Conservation (phyloP, 2,797 vertebrate genomes). For the Natrix natrix region DNA sequence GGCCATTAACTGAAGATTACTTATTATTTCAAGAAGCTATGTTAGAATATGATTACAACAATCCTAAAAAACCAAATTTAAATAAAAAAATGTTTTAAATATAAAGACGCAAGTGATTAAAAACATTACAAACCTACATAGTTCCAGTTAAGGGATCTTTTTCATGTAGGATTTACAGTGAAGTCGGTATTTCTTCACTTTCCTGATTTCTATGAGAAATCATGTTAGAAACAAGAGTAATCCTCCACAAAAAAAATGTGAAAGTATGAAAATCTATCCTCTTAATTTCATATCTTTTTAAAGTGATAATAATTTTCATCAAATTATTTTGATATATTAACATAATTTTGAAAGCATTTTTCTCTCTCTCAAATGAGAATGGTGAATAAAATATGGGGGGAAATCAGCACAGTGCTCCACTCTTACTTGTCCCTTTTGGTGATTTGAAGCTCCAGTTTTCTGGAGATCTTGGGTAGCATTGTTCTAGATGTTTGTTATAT, state of each 20-base stretch:
- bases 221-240: neutral
- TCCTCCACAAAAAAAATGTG: neutral
- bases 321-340: neutral
- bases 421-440: slow-evolving; percentile 54
- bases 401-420: neutral
- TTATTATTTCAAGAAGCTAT: neutral
- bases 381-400: neutral
- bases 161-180: neutral
- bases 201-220: neutral
- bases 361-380: neutral
- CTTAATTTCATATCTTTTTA: neutral
- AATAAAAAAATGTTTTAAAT: neutral
- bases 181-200: neutral
- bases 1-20: neutral
- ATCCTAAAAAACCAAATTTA: neutral
- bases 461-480: slow-evolving; percentile 63
- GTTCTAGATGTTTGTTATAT: slow-evolving; percentile 69
- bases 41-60: neutral
- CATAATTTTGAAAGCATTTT: neutral
- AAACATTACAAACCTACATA: neutral
- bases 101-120: neutral
- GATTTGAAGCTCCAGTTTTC: slow-evolving; percentile 61
- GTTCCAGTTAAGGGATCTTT: neutral
- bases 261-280: neutral
- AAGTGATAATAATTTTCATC: neutral